Evolutionary conservation across 2,113 vertebrate genomes (phyloP), one percentile per base, ranked within the genome.

Genomic region (Vulpes vulpes): DNA sequence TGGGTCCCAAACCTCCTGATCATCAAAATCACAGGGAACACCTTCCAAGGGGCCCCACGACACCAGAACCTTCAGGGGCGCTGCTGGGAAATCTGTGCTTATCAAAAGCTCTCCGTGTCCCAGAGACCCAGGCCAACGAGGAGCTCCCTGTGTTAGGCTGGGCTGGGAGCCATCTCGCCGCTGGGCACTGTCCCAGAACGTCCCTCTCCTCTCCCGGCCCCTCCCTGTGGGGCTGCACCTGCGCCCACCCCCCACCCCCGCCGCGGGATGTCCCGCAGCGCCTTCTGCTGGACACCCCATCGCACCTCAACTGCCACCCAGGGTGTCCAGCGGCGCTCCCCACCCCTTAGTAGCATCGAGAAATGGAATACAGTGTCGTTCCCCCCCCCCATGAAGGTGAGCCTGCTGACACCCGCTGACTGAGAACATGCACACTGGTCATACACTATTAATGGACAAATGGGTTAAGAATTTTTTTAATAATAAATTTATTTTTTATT

Each of bases 281-380:
- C 43, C 43, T 43, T 67, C 65, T 69, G 43, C 78, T 43, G 94
- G 78, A 49, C 76, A 67, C 12, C 17, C 2, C 0, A 49, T 17
- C 17, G 76, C 88, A 53, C 3, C 23, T 15, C 1, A 62, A 69
- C n/a, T 16, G 30, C 67, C 5, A 43, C 65, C 32, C 17, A 5
- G 15, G 17, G 8, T 5, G 0, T 62, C 76, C 2, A 38, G 49
- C 8, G 0, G 3, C 0, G 62, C 19, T 20, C 49, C 7, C 16
- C 53, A 55, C 1, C 10, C 17, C 32, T 49, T 49, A 3, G 14
- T 22, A 49, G 86, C 1, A 4, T 0, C 8, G 17, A 62, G 49
- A 49, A 62, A 17, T 0, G 30, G 23, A 43, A 22, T 0, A 60
- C n/a, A 11, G 9, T 10, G 74, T 35, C n/a, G 74, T 30, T 25